These are phyloP conservation scores for Pseudochirops corinnae DNA, from an alignment of 2,797 vertebrate genomes.

Conservation along the genomic window DNA sequence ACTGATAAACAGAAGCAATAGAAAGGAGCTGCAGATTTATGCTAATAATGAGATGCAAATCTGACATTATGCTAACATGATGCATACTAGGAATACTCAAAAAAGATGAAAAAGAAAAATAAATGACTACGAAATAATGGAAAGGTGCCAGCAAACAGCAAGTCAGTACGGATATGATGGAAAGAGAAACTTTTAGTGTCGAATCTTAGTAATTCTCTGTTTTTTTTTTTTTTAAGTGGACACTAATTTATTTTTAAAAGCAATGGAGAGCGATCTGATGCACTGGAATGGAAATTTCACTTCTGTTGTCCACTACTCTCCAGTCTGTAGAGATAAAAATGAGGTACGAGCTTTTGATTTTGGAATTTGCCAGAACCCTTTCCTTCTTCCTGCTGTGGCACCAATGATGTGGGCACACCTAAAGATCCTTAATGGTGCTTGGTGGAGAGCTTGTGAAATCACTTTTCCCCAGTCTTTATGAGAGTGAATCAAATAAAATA, in stretches of 20 bases:
- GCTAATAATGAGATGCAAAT: background rate
- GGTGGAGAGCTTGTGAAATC: background rate
- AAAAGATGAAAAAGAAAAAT: background rate
- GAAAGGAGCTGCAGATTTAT: background rate
- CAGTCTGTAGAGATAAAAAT: background rate
- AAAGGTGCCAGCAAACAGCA: background rate
- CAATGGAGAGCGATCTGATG: background rate
- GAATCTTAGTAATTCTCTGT: background rate
- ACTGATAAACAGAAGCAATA: background rate
- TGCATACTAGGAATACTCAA: background rate
- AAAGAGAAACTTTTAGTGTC: background rate
- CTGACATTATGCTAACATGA: background rate
- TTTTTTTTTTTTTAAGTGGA: slow-evolving; percentile 20
- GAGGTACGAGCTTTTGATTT: background rate
- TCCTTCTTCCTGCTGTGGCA: background rate
- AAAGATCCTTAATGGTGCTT: background rate
- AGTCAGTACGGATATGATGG: background rate
- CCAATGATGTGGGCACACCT: background rate
- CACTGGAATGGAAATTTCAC: slow-evolving; percentile 29
- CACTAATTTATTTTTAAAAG: slow-evolving; percentile 15
- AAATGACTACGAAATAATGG: background rate
- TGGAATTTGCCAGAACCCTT: background rate
- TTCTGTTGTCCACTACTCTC: slow-evolving; percentile 30
- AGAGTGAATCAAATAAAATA: background rate
- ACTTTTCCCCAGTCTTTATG: background rate